Base-by-base conservation (phyloP, 2,797 vertebrate species). In the Chelidonichthys spinosus region DNA sequence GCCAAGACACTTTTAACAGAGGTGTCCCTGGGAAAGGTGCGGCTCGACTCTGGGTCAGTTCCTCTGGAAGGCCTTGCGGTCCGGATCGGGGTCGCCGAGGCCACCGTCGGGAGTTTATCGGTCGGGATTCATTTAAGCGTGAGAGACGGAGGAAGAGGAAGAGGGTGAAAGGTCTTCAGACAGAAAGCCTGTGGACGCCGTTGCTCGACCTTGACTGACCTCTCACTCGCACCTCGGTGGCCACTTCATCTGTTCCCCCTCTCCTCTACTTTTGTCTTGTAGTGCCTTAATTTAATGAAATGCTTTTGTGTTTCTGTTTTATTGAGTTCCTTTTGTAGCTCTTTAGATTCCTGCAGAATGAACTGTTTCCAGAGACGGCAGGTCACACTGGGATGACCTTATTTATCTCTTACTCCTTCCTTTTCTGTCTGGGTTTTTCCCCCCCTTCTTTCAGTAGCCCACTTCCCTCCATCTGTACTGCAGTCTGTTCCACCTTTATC, bases 281-380 rank as follows among this genome's bases (percentile, higher is more conserved):
- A 1, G 5, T 25, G 52, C 25, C 17, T 64, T 54, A 46, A 67
- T 78, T 58, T 43, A 80, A 71, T 63, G 68, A 44, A 79, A 69
- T 46, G 10, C n/a, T 77, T 64, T 35, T 55, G 37, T 73, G 8
- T 77, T 44, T 69, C 62, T 47, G 17, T 53, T 14, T 35, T 25
- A 35, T 33, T 74, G 44, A 69, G 60, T 52, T 42, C 44, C 4
- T 50, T 46, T 69, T 72, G 25, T 25, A 25, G 25, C 25, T 25
- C 75, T 61, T 55, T 11, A 25, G 10, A 7, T 58, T 76, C 65
- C 53, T 4, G 14, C 52, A 54, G 77, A 80, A 36, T 54, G 81
- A 86, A 78, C 69, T 62, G 74, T 89, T 87, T 83, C 68, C 87
- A 87, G 46, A 79, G 70, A 78, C 84, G 65, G 79, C 64, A 63